Conservation (phyloP, 2,113 vertebrate species). For the Lepisosteus oculatus region DNA sequence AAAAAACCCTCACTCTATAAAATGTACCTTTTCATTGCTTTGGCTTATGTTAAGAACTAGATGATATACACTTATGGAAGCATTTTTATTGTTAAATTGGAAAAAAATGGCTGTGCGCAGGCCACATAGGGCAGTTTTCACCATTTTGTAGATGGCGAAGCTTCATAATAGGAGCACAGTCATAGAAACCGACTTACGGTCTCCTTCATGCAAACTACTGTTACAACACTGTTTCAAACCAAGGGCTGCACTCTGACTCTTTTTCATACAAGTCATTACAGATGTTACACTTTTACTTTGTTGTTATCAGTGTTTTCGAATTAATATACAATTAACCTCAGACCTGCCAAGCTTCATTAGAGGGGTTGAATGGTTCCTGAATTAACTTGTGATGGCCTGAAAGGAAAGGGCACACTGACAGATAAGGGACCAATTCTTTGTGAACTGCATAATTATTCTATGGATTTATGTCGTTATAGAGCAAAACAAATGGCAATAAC, state of each 20-base stretch:
- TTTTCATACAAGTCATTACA: background rate
- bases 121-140: too few species aligned
- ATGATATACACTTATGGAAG: conserved; percentile 4
- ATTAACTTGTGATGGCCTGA: conserved; percentile 16
- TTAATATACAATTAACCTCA: conserved; percentile 23
- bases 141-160: too few species aligned
- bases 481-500: conserved; percentile 15
- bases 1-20: conserved; percentile 12
- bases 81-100: background rate
- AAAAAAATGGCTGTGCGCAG: too few species aligned
- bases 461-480: conserved; percentile 3
- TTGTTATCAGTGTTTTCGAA: conserved; percentile 12
- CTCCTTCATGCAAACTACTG: conserved; percentile 1
- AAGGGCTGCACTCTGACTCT: background rate
- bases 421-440: background rate
- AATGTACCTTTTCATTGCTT: conserved; percentile 13
- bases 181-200: background rate
- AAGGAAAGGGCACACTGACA: background rate
- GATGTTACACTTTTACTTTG: background rate
- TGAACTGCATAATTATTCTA: conserved; percentile 8
- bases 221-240: background rate
- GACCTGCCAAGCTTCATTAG: conserved; percentile 14
- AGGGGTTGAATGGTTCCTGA: conserved; percentile 12
- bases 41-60: background rate
- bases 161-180: background rate